phyloP scores from a whole-genome alignment of 2,888 invertebrate genomes.

The Spilarctia lutea region DNA sequence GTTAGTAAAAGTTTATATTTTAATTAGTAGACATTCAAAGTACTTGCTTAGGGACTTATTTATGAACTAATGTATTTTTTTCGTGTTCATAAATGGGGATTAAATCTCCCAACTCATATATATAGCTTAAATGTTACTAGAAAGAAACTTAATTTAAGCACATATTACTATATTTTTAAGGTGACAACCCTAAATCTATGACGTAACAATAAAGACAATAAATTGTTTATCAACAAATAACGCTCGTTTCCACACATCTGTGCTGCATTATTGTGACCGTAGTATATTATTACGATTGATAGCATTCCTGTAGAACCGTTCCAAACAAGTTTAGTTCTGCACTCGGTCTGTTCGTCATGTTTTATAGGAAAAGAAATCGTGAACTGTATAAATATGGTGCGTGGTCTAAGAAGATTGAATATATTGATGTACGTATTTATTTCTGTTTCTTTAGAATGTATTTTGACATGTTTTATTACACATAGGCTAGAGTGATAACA shows the following conservation, averaged over 20 bases:
- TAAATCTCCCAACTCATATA: neutral
- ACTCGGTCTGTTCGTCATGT: neutral
- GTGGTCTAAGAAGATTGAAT: slow-evolving; percentile 11
- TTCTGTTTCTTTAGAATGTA: neutral
- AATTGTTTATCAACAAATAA: slow-evolving; percentile 36
- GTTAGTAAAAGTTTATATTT: too few species aligned
- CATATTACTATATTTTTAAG: too few species aligned
- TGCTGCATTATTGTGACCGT: slow-evolving; percentile 3
- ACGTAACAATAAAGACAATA: slow-evolving; percentile 83
- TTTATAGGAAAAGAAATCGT: slow-evolving; percentile 6
- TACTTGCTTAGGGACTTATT: neutral
- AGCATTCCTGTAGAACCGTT: neutral
- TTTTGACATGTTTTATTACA: neutral
- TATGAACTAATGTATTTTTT: neutral
- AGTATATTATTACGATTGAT: neutral
- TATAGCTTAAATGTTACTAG: neutral
- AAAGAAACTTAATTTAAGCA: too few species aligned
- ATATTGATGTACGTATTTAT: slow-evolving; percentile 7
- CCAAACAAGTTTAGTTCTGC: neutral
- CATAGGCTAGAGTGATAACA: too few species aligned
- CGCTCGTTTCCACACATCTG: slow-evolving; percentile 1
- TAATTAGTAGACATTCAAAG: too few species aligned
- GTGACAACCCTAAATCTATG: slow-evolving; percentile 7
- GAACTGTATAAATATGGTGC: neutral
- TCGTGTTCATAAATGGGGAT: neutral